Base-by-base conservation (phyloP, 2,113 vertebrate species). In the Pteruthius melanotis region DNA sequence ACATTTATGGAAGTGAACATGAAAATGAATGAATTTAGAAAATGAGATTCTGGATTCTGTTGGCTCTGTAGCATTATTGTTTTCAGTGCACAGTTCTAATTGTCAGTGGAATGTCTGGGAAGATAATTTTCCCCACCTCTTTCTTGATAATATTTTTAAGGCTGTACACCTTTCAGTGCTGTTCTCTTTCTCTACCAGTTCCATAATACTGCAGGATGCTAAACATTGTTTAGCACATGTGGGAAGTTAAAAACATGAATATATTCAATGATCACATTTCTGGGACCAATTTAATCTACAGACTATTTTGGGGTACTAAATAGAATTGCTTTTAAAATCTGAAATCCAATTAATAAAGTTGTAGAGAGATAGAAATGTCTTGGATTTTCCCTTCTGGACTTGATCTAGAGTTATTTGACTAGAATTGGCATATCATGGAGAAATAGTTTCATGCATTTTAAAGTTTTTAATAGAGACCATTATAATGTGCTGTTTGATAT, bases 331-430 rank as follows among this genome's bases (percentile, higher is more conserved):
- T 80, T 86, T 94, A 37, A 87, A 87, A 76, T 68, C 82, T 65
- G 52, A 70, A 95, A 54, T 92, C 7, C 15, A 45, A 15, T 89
- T 31, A 7, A 31, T 72, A 42, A 79, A 69, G 10, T 24, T 64
- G 14, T 33, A 2, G 35, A 78, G 40, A 64, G 40, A 87, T 21
- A 74, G 35, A 39, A 83, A 28, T 28, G 3, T 45, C 7, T 65
- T 76, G 42, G 71, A 42, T 70, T 80, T 42, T 74, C 17, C 14
- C 13, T 93, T 64, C 64, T 54, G 45, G 22, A 66, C n/a, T 95
- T 78, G 53, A 87, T 79, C 39, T 92, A 56, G 81, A 90, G 95
- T 75, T 82, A 70, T 78, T 93, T 91, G 61, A 80, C 75, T 78
- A 65, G 54, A 85, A 45, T 24, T 77, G 42, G 42, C 33, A 42